Base-by-base conservation (phyloP, 2,113 vertebrate genomes). In the Hystrix cristata region DNA sequence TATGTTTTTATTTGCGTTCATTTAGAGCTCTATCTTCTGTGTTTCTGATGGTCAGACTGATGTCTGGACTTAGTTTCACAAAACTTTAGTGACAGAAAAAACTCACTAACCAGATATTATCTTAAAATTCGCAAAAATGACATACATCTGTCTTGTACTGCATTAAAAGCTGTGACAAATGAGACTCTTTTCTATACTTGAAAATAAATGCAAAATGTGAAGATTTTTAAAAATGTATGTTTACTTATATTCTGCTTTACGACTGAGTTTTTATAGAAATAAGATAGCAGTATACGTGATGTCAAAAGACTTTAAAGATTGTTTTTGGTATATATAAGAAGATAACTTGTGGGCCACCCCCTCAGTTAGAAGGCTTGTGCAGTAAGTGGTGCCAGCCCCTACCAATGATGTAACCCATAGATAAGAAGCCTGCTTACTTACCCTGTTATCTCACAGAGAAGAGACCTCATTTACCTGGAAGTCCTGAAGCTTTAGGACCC, bases 231-330 rank as follows among this genome's bases (percentile, higher is more conserved):
- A 14, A 55, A 53, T 15, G 0, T 80, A 15, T 59, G 6, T 87
- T 82, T 46, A 51, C 51, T 83, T 64, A 78, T 72, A 48, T 85
- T 67, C 15, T 97, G 25, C 55, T 79, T 96, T 69, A 81, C 13
- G 62, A 80, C 13, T 83, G 4, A 9, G 34, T 53, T 80, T 90
- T 95, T 34, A 69, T 51, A 85, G 76, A 84, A 69, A 48, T 57
- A 76, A 65, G 87, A 31, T 38, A 48, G 11, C 25, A 84, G 11
- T 89, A 57, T 69, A 43, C 64, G 18, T 13, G 43, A 48, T 96
- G n/a, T 31, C 7, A 48, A n/a, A 53, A 64, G n/a, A 67, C 29
- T 19, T 43, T 87, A 69, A 34, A 64, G 67, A 16, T 16, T 15
- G 38, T 69, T 87, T 90, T 83, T 34, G 12, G 85, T 60, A 18